Conservation (phyloP, 2,888 invertebrate genomes). For the Agriopis leucophaearia region DNA sequence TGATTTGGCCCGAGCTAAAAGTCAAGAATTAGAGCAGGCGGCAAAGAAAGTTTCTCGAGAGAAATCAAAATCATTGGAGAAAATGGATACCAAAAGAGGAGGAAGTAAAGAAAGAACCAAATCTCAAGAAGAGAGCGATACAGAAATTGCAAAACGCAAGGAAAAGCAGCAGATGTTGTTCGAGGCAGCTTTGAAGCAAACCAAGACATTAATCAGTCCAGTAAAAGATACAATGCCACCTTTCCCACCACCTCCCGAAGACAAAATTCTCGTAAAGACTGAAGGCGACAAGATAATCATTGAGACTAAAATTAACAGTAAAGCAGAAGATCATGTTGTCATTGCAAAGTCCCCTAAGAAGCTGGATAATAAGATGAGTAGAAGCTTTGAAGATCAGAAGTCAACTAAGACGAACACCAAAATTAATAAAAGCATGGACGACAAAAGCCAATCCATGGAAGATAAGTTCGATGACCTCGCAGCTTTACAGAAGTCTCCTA, state of each 20-base stretch:
- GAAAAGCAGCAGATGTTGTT: conserved; percentile 92
- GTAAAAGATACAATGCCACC: conserved; percentile 90
- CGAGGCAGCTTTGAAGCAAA: conserved; percentile 91
- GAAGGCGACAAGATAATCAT: conserved; percentile 90
- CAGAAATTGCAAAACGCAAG: conserved; percentile 90
- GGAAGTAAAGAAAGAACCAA: conserved; percentile 89
- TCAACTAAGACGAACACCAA: conserved; percentile 84
- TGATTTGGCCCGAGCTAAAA: conserved; percentile 87
- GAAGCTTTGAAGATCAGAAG: conserved; percentile 88
- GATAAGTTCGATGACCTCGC: conserved; percentile 87
- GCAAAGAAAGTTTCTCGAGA: conserved; percentile 86
- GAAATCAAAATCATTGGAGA: conserved; percentile 89
- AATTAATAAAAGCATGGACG: conserved; percentile 88
- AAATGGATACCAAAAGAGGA: conserved; percentile 86
- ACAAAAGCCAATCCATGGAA: conserved; percentile 88
- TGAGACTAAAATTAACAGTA: conserved; percentile 91
- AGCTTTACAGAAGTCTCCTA: conserved; percentile 86
- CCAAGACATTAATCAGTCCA: conserved; percentile 90
- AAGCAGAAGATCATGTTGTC: conserved; percentile 91
- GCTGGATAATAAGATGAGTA: conserved; percentile 88
- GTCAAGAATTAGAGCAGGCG: conserved; percentile 87
- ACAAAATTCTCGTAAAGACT: conserved; percentile 90
- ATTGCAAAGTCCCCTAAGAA: conserved; percentile 92
- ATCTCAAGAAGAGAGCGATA: conserved; percentile 91
- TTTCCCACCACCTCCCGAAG: conserved; percentile 90